phyloP scores from a whole-genome alignment of 1,140 invertebrate genomes.

The Meloidogyne exigua region DNA sequence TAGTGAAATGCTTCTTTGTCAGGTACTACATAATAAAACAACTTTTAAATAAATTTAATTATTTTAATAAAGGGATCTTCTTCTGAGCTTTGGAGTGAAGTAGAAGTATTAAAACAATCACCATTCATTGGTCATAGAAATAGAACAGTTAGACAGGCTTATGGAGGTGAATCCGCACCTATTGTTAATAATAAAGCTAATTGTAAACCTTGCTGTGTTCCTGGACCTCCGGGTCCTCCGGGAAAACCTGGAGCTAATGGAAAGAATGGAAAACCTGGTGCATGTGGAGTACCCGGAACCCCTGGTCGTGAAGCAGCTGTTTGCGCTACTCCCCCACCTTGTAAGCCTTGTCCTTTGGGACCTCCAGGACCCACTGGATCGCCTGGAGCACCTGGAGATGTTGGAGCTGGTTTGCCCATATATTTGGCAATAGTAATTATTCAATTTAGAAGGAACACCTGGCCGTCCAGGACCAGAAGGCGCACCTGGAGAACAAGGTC shows the following conservation, averaged over 20 bases:
- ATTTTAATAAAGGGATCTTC: conserved; percentile 15
- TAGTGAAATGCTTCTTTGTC: conserved; percentile 42
- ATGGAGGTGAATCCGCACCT: conserved; percentile 10
- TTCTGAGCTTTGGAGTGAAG: conserved; percentile 23
- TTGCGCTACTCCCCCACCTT: conserved; percentile 40
- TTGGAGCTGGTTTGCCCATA: conserved; percentile 24
- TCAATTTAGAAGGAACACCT: conserved; percentile 31
- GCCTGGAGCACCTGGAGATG: conserved; percentile 36
- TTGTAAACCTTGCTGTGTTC: conserved; percentile 19
- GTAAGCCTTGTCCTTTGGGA: conserved; percentile 35
- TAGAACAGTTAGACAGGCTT: conserved; percentile 19
- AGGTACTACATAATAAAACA: conserved; percentile 18
- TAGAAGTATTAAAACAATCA: conserved; percentile 19
- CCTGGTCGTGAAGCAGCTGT: conserved; percentile 29
- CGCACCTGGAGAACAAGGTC: conserved; percentile 36
- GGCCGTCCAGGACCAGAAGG: conserved; percentile 30
- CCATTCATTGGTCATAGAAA: conserved; percentile 16
- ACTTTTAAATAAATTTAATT: background rate
- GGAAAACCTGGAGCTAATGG: conserved; percentile 19
- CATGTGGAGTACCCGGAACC: conserved; percentile 35
- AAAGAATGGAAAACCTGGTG: conserved; percentile 24
- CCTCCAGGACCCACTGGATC: conserved; percentile 32
- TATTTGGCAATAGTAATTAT: background rate
- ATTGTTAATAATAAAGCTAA: background rate
- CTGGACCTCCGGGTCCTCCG: conserved; percentile 16